These are phyloP conservation scores for Amphiduros pacificus DNA, from an alignment of 2,888 invertebrate genomes.

Conservation along the genomic window DNA sequence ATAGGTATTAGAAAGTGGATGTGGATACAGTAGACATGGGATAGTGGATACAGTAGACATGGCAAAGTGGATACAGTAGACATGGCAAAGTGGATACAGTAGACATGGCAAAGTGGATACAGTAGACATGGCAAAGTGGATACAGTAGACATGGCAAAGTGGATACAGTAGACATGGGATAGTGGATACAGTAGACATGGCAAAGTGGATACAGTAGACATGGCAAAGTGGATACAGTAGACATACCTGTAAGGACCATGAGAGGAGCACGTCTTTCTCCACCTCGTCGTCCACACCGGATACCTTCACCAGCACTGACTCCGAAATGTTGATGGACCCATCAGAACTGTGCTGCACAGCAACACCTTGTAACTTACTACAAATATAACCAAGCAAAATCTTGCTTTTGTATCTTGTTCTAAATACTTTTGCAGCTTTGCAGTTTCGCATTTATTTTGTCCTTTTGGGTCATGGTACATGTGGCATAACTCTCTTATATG, in stretches of 20 bases:
- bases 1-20: no score
- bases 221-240: no score
- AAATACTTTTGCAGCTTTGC: not conserved
- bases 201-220: no score
- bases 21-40: no score
- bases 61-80: no score
- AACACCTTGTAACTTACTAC: constrained; percentile 76
- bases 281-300: constrained; percentile 79
- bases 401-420: no score
- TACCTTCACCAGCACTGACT: constrained; percentile 88
- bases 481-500: no score
- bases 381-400: no score
- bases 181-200: constrained; percentile 13
- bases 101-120: not conserved
- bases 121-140: not conserved
- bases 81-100: not conserved
- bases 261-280: constrained; percentile 84
- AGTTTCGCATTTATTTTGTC: no score
- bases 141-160: not conserved
- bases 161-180: not conserved
- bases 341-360: constrained; percentile 79
- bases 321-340: constrained; percentile 74
- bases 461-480: no score
- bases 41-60: no score
- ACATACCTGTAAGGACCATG: constrained; percentile 81